phyloP scores from a whole-genome alignment of 2,888 invertebrate genomes.

The Drosophila nr. perissopoda region DNA sequence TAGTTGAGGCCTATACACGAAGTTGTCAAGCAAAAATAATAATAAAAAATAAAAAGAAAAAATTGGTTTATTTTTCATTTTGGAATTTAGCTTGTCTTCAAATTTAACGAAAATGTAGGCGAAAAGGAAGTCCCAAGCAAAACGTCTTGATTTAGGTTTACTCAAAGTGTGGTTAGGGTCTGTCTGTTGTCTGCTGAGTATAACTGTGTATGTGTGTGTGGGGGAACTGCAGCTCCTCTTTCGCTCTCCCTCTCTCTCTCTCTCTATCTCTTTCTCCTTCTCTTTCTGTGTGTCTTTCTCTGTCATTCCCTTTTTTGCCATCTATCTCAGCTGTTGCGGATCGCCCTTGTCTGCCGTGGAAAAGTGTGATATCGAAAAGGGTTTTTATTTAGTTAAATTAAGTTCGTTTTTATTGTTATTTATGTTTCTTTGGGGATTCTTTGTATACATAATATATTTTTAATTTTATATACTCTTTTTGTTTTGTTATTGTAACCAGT shows the following conservation, averaged over 20 bases:
- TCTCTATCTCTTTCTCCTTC: neutral
- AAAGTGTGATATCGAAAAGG: slow-evolving; percentile 64
- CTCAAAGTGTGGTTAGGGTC: slow-evolving; percentile 4
- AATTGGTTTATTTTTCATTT: neutral
- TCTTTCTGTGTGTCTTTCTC: neutral
- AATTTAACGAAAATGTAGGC: neutral
- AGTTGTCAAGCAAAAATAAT: slow-evolving; percentile 4
- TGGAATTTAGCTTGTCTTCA: neutral
- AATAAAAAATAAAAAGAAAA: too few species aligned
- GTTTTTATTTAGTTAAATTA: slow-evolving; percentile 67
- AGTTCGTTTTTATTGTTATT: slow-evolving; percentile 67
- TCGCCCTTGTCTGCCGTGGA: slow-evolving; percentile 33
- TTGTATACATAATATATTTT: slow-evolving; percentile 75
- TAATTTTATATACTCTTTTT: slow-evolving; percentile 63
- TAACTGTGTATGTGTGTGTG: neutral
- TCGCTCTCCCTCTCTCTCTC: neutral
- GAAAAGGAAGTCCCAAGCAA: slow-evolving; percentile 22
- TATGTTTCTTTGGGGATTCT: slow-evolving; percentile 52
- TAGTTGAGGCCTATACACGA: slow-evolving; percentile 49
- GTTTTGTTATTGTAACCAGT: slow-evolving; percentile 77
- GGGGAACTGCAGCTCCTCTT: slow-evolving; percentile 19
- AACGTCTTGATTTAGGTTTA: neutral
- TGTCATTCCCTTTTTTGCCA: neutral
- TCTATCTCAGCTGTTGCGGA: slow-evolving; percentile 18
- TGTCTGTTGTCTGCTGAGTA: slow-evolving; percentile 6